A percentile compares a stretch with the other conserved stretches of the same genome.
These are phyloP conservation scores for Whitmania pigra DNA, from an alignment of 1,140 invertebrate species.

Conservation along the genomic window DNA sequence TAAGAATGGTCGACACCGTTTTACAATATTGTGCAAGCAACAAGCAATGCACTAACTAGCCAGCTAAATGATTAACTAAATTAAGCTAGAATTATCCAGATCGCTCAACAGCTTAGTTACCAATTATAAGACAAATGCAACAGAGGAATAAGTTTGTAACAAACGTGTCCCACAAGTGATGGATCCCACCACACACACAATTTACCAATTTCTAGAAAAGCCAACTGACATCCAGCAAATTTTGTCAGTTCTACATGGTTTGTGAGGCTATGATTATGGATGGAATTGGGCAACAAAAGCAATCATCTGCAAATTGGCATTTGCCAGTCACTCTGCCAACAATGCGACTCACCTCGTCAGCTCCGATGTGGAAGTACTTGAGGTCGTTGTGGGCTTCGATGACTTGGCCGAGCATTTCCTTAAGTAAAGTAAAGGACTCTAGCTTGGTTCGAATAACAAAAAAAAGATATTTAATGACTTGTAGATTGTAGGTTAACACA, in stretches of 20 bases:
- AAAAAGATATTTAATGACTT: no score
- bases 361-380: conserved; percentile 50
- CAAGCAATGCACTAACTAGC: neutral
- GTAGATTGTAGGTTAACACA: no score
- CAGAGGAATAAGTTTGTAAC: neutral
- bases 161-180: neutral
- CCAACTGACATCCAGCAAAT: no score
- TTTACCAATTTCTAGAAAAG: no score
- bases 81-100: neutral
- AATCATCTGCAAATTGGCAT: no score
- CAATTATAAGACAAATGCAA: neutral
- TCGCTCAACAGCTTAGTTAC: neutral
- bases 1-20: no score
- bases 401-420: conserved; percentile 69
- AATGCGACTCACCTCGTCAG: conserved; percentile 47
- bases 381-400: conserved; percentile 45
- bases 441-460: neutral
- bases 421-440: conserved; percentile 57
- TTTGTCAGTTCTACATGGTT: no score
- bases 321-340: neutral
- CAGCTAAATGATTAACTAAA: neutral
- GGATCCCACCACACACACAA: no score
- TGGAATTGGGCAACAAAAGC: no score
- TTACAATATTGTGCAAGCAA: no score
- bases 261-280: no score